A percentile compares a stretch with the other conserved stretches of the same genome.
These are phyloP conservation scores for Oreotrochilus melanogaster DNA, from an alignment of 2,113 vertebrate species.

Conservation along the genomic window DNA sequence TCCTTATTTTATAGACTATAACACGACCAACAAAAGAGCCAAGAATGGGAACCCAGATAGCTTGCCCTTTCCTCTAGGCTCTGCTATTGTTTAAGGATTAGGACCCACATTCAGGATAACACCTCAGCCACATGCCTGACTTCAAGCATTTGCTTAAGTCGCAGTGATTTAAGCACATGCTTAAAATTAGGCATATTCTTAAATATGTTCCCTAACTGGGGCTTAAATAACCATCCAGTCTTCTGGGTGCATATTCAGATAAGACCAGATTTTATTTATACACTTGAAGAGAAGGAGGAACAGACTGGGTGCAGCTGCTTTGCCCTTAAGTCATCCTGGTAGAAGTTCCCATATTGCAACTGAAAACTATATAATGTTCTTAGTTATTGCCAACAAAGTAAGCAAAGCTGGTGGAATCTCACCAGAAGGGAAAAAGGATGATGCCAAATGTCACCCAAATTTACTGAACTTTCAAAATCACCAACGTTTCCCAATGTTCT, in stretches of 20 bases:
- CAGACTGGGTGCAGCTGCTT: conserved; percentile 41
- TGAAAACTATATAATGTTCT: neutral
- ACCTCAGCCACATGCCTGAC: conserved; percentile 67
- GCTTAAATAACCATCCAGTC: conserved; percentile 38
- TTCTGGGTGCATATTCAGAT: conserved; percentile 45
- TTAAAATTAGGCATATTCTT: conserved; percentile 64
- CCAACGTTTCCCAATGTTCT: conserved; percentile 5
- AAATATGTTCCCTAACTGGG: conserved; percentile 12
- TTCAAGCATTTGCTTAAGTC: conserved; percentile 72
- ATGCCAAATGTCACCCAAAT: neutral
- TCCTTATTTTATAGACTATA: conserved; percentile 60
- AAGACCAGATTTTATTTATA: conserved; percentile 25
- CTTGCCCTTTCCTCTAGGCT: conserved; percentile 45
- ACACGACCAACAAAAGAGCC: conserved; percentile 32
- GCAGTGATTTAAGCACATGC: conserved; percentile 53
- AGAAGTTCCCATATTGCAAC: neutral
- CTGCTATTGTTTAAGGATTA: conserved; percentile 67
- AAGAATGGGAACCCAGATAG: conserved; percentile 53
- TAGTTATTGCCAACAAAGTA: neutral
- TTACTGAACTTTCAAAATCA: conserved; percentile 39
- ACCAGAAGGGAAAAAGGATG: conserved; percentile 11
- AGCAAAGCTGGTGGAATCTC: neutral
- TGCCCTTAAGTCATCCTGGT: conserved; percentile 23
- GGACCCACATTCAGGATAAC: conserved; percentile 62
- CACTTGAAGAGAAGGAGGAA: neutral